phyloP scores from a whole-genome alignment of 2,113 vertebrate species.

The Gymnobelideus leadbeateri region DNA sequence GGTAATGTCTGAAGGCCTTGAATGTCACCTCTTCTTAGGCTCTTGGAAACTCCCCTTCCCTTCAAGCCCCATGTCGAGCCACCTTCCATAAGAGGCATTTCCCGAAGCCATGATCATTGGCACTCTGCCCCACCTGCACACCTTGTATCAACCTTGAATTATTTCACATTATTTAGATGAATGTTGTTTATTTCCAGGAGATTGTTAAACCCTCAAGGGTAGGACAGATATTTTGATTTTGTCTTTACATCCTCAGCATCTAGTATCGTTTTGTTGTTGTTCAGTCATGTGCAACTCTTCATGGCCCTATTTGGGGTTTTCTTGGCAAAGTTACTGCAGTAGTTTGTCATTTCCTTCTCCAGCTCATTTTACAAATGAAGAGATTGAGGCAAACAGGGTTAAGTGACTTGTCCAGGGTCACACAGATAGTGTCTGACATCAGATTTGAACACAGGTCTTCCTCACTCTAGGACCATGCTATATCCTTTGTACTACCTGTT shows the following conservation, averaged over 20 bases:
- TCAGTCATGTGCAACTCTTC: fast-evolving
- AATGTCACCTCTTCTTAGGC: background rate
- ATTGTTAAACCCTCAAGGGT: background rate
- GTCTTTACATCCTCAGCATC: background rate
- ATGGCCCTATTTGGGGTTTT: no score
- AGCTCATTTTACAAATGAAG: no score
- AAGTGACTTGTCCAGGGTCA: no score
- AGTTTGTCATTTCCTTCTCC: no score
- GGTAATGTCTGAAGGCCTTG: background rate
- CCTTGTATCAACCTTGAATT: background rate
- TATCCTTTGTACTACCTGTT: no score
- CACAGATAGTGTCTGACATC: no score
- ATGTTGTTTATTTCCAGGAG: background rate
- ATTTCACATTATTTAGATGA: background rate
- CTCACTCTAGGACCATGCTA: no score
- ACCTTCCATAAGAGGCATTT: background rate
- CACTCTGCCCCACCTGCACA: background rate
- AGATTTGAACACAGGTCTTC: no score
- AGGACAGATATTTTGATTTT: background rate
- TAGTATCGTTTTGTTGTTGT: background rate
- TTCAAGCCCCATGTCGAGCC: background rate
- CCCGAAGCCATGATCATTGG: background rate
- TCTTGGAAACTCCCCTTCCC: background rate
- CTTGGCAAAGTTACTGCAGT: no score
- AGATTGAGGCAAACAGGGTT: no score